These are phyloP conservation scores for Corythornis leucogaster DNA, from an alignment of 2,797 vertebrate genomes.

Conservation along the genomic window DNA sequence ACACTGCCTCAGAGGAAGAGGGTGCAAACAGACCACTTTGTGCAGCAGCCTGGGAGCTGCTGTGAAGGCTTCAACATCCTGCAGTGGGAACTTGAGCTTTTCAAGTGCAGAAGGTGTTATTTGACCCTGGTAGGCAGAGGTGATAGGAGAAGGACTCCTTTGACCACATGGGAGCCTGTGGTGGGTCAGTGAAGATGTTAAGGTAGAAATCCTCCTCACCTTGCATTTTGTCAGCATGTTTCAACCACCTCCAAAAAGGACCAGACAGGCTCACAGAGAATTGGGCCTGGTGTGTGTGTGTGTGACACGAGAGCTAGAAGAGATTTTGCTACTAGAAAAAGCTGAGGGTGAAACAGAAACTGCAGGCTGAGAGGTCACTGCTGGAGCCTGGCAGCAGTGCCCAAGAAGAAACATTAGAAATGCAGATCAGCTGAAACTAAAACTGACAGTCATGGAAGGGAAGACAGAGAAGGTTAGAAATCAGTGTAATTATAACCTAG, in stretches of 20 bases:
- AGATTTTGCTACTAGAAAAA: constrained; percentile 20
- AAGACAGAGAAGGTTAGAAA: neutral
- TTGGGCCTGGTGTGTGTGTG: fast-evolving
- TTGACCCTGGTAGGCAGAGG: neutral
- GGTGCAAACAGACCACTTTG: neutral
- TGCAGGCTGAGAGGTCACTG: neutral
- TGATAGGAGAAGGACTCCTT: neutral
- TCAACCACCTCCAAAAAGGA: neutral
- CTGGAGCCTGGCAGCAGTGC: neutral
- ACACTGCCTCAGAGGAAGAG: fast-evolving
- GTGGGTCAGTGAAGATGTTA: neutral
- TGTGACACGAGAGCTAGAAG: neutral
- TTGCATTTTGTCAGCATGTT: neutral
- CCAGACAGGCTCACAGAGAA: neutral
- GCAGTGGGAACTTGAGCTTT: neutral
- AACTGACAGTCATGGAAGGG: neutral
- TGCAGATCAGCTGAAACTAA: neutral
- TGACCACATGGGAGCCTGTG: neutral
- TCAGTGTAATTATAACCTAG: neutral
- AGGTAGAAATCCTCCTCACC: neutral
- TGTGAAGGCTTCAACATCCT: neutral
- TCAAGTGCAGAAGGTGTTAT: neutral
- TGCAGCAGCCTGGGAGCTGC: fast-evolving
- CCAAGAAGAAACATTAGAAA: constrained; percentile 2
- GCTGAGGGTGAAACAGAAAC: constrained; percentile 19